A percentile compares a stretch with the other conserved stretches of the same genome.
phyloP scores from a whole-genome alignment of 2,797 vertebrate species.

The Podargus strigoides region DNA sequence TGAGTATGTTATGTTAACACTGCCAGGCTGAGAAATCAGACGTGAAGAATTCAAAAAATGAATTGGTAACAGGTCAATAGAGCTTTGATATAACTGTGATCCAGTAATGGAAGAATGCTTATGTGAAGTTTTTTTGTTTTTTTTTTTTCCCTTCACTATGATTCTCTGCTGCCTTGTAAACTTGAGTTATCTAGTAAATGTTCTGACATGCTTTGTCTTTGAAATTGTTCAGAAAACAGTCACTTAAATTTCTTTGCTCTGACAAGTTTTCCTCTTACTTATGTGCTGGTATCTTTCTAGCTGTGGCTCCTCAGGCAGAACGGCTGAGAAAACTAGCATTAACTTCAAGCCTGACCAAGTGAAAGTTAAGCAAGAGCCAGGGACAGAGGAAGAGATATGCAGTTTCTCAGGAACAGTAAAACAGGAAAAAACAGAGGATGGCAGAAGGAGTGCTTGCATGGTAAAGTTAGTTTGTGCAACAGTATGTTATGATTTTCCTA shows the following conservation, averaged over 20 bases:
- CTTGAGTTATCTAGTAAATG: not conserved
- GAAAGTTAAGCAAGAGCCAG: conserved; percentile 94
- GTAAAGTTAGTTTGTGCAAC: conserved; percentile 67
- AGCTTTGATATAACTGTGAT: not conserved
- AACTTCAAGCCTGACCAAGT: conserved; percentile 83
- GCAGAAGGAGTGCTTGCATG: conserved; percentile 95
- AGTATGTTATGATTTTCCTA: not conserved
- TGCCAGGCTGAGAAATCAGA: not conserved
- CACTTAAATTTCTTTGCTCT: not conserved
- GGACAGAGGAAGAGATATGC: conserved; percentile 87
- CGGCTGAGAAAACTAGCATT: conserved; percentile 71
- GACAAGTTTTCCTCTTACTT: not conserved
- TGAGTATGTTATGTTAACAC: conserved; percentile 51
- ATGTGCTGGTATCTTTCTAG: conserved; percentile 64
- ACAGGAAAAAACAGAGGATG: conserved; percentile 87
- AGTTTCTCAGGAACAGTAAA: conserved; percentile 86
- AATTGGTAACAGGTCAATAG: not conserved
- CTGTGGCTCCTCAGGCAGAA: conserved; percentile 90
- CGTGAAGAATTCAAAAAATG: not conserved
- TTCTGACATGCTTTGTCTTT: not conserved
- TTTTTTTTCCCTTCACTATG: not conserved
- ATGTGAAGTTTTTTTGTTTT: not conserved
- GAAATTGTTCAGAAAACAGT: not conserved
- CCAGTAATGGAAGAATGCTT: not conserved
- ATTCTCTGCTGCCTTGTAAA: not conserved